phyloP scores from a whole-genome alignment of 1,140 invertebrate species.

The Lineus longissimus region DNA sequence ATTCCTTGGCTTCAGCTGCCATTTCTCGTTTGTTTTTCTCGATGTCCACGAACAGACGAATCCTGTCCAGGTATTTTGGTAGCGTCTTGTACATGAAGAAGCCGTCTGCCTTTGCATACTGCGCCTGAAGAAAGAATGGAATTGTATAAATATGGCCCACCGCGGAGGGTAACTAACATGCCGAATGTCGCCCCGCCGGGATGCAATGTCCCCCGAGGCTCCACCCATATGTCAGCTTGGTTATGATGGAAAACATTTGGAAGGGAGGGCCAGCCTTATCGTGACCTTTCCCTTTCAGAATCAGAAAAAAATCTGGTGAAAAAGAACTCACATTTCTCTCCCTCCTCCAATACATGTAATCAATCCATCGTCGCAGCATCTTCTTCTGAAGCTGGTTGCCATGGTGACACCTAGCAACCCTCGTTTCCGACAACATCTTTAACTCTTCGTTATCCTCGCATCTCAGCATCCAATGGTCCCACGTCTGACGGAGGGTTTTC shows the following conservation, averaged over 20 bases:
- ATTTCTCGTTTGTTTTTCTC: slow-evolving; percentile 33
- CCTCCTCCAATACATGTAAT: slow-evolving; percentile 27
- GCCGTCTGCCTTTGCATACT: slow-evolving; percentile 37
- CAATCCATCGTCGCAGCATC: slow-evolving; percentile 16
- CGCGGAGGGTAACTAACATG: too few relatives aligned
- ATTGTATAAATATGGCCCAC: not conserved
- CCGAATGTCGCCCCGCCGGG: too few relatives aligned
- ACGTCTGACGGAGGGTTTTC: slow-evolving; percentile 23
- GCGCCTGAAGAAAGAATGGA: slow-evolving; percentile 21
- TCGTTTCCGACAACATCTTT: slow-evolving; percentile 25
- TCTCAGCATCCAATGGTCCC: slow-evolving; percentile 27
- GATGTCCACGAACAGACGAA: slow-evolving; percentile 34
- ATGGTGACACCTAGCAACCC: slow-evolving; percentile 28
- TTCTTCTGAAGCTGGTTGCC: slow-evolving; percentile 17
- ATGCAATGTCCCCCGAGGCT: too few relatives aligned
- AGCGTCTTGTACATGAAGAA: slow-evolving; percentile 32
- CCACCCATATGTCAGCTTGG: too few relatives aligned
- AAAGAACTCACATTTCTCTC: slow-evolving; percentile 25
- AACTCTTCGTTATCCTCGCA: slow-evolving; percentile 36
- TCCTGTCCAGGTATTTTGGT: slow-evolving; percentile 30
- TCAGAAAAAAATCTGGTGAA: too few relatives aligned
- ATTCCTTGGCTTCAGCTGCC: slow-evolving; percentile 24
- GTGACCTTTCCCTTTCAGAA: too few relatives aligned
- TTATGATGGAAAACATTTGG: too few relatives aligned
- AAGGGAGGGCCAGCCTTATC: too few relatives aligned